Base-by-base conservation (phyloP, 2,888 invertebrate genomes). In the Drosophila dives region DNA sequence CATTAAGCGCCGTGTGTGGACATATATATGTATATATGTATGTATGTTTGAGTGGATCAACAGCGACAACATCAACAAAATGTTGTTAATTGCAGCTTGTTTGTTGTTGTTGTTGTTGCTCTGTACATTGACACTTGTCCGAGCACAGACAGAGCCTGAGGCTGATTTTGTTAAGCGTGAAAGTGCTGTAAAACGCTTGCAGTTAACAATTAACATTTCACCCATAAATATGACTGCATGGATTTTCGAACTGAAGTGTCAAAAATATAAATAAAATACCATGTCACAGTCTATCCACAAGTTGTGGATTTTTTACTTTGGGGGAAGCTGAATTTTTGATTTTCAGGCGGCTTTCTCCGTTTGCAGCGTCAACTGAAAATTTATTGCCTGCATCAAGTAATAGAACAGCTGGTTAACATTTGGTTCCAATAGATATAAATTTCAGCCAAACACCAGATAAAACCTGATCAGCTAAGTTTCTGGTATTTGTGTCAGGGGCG, bases 401-500 rank as follows among this genome's bases (percentile, higher is more conserved):
- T 64, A 72, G 67, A 67, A 74, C 64, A 70, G 65, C 78, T 73
- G 64, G 71, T 67, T 79, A 40, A 32, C 29, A 34, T 17, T 48
- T 59, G 61, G 32, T 32, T 42, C 34, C 62, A 64, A 45, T 40
- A 67, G 66, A 62, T 55, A 75, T 63, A 33, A 50, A 60, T 71
- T 62, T 60, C 42, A 38, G 26, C 51, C 68, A 54, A 72, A 53
- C 65, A 60, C 33, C 83, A 70, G 72, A 74, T 79, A 79, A 85
- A 85, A 85, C 72, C 71, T 58, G 81, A 60, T 48, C 53, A 68
- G 50, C 42, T 42, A 42, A 23, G 50, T 69, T 56, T 45, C 49
- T 67, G 67, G 58, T 79, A 81, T 90, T 79, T 89, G 73, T 86
- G 86, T 90, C 90, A 86, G 90, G 86, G 89, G 73, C 90, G 64